phyloP scores from a whole-genome alignment of 2,888 invertebrate species.

The Hydropsyche betteni region DNA sequence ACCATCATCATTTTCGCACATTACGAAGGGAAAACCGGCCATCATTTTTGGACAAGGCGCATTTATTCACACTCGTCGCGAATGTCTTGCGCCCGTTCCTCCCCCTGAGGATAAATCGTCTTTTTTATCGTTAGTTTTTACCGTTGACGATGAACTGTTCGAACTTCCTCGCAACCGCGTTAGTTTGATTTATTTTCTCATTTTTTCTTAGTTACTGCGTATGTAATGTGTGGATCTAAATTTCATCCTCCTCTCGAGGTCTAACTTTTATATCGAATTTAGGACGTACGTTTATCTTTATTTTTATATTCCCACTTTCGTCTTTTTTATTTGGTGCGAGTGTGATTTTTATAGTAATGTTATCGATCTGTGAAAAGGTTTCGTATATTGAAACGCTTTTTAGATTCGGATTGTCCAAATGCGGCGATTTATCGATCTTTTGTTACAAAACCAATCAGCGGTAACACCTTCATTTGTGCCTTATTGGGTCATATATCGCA shows the following conservation, averaged over 20 bases:
- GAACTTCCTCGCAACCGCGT: too few species aligned
- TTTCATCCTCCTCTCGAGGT: too few species aligned
- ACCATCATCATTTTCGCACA: background rate
- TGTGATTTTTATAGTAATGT: too few species aligned
- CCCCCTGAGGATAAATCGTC: conserved; percentile 3
- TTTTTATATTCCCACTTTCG: too few species aligned
- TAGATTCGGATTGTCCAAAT: background rate
- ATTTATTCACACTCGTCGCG: conserved; percentile 28
- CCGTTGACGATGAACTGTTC: background rate
- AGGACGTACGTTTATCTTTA: too few species aligned
- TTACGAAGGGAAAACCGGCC: background rate
- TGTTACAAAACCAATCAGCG: background rate
- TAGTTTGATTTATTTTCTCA: too few species aligned
- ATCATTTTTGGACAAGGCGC: conserved; percentile 1
- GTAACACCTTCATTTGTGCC: background rate
- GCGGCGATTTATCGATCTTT: background rate
- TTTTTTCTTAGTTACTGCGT: too few species aligned
- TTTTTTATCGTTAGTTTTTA: conserved; percentile 21
- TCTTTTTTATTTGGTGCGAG: too few species aligned
- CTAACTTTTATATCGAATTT: too few species aligned
- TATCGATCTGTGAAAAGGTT: too few species aligned
- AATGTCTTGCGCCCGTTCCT: background rate
- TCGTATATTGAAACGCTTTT: background rate
- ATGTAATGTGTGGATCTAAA: too few species aligned
- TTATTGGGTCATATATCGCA: background rate